Conservation (phyloP, 2,888 invertebrate species). For the Lasioglossum malachurum region DNA sequence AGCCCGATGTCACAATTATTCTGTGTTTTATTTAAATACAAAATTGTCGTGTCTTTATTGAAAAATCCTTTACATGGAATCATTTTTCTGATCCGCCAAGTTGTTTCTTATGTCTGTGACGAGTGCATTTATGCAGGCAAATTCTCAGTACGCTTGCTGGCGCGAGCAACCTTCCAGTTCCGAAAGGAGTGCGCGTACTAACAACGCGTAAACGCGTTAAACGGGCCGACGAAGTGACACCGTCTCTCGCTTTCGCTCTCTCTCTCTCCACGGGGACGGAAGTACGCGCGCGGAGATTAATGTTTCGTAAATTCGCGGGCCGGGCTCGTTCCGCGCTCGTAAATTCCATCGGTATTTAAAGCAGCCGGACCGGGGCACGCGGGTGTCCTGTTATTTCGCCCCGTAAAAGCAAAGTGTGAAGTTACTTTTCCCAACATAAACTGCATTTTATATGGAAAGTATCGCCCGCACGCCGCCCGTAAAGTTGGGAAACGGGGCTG, state of each 20-base stretch:
- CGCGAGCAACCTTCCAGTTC: constrained; percentile 12
- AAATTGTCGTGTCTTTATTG: too few species aligned
- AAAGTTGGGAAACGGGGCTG: neutral
- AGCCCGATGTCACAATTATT: too few species aligned
- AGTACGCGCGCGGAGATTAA: constrained; percentile 25
- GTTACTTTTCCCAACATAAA: constrained; percentile 38
- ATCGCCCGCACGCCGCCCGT: neutral
- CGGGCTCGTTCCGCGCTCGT: constrained; percentile 23
- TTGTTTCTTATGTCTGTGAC: neutral
- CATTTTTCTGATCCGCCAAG: neutral
- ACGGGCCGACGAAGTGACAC: neutral
- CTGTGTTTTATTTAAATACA: too few species aligned
- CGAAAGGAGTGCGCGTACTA: neutral
- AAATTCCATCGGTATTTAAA: constrained; percentile 54
- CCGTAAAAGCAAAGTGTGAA: constrained; percentile 43
- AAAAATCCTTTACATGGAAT: too few species aligned
- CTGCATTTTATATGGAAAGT: constrained; percentile 17
- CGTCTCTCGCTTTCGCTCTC: neutral
- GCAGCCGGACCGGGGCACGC: neutral
- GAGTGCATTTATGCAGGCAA: neutral
- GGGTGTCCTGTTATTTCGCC: constrained; percentile 29
- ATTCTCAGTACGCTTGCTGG: constrained; percentile 18
- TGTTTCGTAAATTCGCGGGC: constrained; percentile 46
- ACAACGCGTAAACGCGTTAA: constrained; percentile 16
- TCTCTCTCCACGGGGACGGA: constrained; percentile 25